Evolutionary conservation across 2,113 vertebrate genomes (phyloP).

Genomic region (Vicugna pacos): DNA sequence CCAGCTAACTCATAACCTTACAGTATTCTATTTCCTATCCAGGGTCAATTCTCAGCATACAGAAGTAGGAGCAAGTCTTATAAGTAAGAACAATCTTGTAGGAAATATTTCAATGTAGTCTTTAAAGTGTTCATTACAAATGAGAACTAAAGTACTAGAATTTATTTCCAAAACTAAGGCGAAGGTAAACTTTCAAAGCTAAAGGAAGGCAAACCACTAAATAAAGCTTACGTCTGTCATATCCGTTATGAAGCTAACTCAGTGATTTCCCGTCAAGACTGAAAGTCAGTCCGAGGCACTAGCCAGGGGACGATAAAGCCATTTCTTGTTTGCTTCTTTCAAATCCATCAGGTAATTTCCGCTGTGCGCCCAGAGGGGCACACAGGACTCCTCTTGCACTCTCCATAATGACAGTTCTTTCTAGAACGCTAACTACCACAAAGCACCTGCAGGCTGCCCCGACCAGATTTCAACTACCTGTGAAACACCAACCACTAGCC

Average conservation of each 20-base stretch:
- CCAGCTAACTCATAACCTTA: slow-evolving; percentile 88
- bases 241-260: slow-evolving; percentile 64
- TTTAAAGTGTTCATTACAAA: slow-evolving; percentile 72
- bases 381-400: not conserved
- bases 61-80: slow-evolving; percentile 41
- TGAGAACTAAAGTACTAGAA: slow-evolving; percentile 61
- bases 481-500: slow-evolving; percentile 86
- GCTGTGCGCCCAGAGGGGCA: not conserved
- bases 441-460: slow-evolving; percentile 48
- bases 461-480: slow-evolving; percentile 74
- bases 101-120: slow-evolving; percentile 10
- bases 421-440: slow-evolving; percentile 47
- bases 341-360: slow-evolving; percentile 69
- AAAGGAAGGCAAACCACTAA: slow-evolving; percentile 35
- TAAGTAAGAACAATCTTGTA: slow-evolving; percentile 59
- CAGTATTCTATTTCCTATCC: not conserved
- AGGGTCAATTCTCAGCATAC: slow-evolving; percentile 56
- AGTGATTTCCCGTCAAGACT: slow-evolving; percentile 65
- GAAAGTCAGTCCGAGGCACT: slow-evolving; percentile 69
- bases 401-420: not conserved
- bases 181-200: slow-evolving; percentile 19
- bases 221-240: slow-evolving; percentile 42
- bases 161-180: slow-evolving; percentile 36
- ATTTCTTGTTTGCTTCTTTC: slow-evolving; percentile 76
- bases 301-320: slow-evolving; percentile 36